Conservation (phyloP, 92 coral and sea anemone genomes). For the Meandrina meandrites region DNA sequence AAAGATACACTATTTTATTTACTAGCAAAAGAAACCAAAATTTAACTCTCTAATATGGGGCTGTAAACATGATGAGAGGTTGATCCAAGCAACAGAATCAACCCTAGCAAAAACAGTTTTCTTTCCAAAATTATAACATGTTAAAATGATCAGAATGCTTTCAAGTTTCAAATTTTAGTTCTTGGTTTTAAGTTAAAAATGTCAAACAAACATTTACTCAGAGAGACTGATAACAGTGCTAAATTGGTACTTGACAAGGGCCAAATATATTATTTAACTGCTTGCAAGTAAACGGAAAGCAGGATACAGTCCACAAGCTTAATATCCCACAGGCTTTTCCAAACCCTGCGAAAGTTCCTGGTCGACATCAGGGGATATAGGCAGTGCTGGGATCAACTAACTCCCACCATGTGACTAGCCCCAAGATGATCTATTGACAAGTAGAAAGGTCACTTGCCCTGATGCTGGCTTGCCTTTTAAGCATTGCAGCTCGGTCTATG, state of each 20-base stretch:
- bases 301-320: too few species aligned
- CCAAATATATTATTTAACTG: background rate
- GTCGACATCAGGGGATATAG: background rate
- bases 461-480: conserved; percentile 78
- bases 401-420: conserved; percentile 6
- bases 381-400: background rate
- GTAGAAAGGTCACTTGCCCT: conserved; percentile 77
- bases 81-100: background rate
- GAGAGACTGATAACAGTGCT: background rate
- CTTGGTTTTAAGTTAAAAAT: too few species aligned
- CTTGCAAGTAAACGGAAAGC: background rate
- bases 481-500: conserved; percentile 51
- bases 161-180: background rate
- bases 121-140: too few species aligned
- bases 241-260: background rate
- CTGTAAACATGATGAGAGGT: background rate
- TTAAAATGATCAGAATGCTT: background rate
- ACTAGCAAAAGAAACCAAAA: background rate
- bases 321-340: too few species aligned
- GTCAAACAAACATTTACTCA: too few species aligned
- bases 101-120: background rate
- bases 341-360: background rate
- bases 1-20: background rate
- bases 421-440: background rate
- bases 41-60: background rate